These are phyloP conservation scores for Xanthorhoe spadicearia DNA, from an alignment of 2,888 invertebrate species.

Conservation along the genomic window DNA sequence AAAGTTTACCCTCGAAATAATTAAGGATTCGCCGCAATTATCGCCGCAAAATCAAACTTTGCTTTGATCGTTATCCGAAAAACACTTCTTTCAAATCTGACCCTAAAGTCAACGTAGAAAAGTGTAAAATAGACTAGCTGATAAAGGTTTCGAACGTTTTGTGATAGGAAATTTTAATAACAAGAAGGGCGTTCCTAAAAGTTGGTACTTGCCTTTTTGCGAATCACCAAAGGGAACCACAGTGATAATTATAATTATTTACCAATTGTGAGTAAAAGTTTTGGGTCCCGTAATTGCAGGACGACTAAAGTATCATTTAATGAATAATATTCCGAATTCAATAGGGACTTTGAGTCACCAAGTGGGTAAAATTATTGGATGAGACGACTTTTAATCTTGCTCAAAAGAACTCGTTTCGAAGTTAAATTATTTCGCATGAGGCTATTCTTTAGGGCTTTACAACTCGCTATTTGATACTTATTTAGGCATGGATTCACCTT, in stretches of 20 bases:
- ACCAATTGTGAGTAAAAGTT: conserved; percentile 79
- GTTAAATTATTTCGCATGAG: conserved; percentile 77
- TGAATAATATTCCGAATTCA: conserved; percentile 72
- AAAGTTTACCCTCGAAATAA: conserved; percentile 85
- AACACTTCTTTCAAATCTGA: conserved; percentile 56
- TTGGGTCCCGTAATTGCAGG: conserved; percentile 73
- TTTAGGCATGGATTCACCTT: conserved; percentile 46
- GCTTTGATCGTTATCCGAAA: conserved; percentile 78
- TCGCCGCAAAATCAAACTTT: conserved; percentile 83
- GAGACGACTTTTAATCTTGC: conserved; percentile 68
- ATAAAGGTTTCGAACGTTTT: conserved; percentile 59
- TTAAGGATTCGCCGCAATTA: conserved; percentile 85
- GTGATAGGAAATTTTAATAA: conserved; percentile 77
- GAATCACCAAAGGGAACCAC: conserved; percentile 73
- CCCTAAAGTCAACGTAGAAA: conserved; percentile 54
- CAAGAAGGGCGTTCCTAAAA: conserved; percentile 71
- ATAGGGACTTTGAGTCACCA: conserved; percentile 61
- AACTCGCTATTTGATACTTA: conserved; percentile 66
- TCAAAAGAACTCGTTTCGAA: conserved; percentile 63
- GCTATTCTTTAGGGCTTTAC: conserved; percentile 69
- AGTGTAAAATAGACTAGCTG: conserved; percentile 54
- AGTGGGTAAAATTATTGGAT: conserved; percentile 64
- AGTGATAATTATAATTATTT: conserved; percentile 83
- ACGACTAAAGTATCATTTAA: conserved; percentile 78
- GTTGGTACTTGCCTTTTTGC: conserved; percentile 80